A percentile compares a stretch with the other conserved stretches of the same genome.
Conservation (phyloP, 2,113 vertebrate genomes). For the Eidolon helvum region DNA sequence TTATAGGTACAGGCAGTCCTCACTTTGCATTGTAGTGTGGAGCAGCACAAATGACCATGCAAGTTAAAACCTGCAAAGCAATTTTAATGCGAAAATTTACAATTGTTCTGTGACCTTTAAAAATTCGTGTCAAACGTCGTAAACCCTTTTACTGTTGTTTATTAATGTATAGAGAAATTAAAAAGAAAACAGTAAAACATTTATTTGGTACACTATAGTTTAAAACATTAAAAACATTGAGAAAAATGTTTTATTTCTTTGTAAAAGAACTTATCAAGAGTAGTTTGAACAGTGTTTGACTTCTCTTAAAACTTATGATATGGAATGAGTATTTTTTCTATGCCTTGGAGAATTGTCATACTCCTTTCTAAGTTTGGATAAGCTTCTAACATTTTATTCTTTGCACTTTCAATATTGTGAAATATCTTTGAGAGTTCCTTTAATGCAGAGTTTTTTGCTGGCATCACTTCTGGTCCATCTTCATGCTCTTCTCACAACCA, state of each 20-base stretch:
- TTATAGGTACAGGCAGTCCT: neutral
- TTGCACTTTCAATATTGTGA: slow-evolving; percentile 34
- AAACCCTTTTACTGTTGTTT: slow-evolving; percentile 2
- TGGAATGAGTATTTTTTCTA: neutral
- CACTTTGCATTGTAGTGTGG: neutral
- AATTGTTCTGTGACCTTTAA: slow-evolving; percentile 37
- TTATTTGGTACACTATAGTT: neutral
- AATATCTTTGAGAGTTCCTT: slow-evolving; percentile 26
- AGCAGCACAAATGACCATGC: neutral
- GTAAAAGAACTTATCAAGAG: neutral
- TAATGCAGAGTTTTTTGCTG: neutral
- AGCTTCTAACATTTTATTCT: slow-evolving; percentile 22
- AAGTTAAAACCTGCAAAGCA: neutral
- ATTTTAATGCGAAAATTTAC: neutral
- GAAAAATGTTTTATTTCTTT: neutral
- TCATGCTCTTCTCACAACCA: neutral
- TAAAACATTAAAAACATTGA: slow-evolving; percentile 12
- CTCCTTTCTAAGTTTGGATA: neutral
- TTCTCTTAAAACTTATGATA: neutral
- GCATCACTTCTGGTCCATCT: neutral
- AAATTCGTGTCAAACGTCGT: neutral
- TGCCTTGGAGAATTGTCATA: neutral
- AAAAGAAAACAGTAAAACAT: neutral
- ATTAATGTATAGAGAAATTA: neutral
- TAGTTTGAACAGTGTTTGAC: neutral